These are phyloP conservation scores for Scortum barcoo DNA, from an alignment of 2,113 vertebrate genomes.

Conservation along the genomic window DNA sequence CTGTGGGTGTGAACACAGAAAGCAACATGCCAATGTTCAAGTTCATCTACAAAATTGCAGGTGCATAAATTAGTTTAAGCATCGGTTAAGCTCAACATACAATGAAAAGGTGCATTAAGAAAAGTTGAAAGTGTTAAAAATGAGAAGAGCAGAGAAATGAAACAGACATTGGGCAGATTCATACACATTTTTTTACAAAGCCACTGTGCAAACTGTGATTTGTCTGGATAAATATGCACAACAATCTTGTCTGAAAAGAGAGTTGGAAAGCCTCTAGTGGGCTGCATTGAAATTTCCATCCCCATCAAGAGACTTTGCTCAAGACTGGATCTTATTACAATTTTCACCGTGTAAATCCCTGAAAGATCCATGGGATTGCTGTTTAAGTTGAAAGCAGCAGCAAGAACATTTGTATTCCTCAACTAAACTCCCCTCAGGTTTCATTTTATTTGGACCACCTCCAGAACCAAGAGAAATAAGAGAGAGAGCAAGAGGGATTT, in stretches of 20 bases:
- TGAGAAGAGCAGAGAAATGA: not conserved
- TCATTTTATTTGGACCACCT: constrained; percentile 58
- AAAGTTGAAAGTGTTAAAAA: not conserved
- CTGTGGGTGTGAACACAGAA: not conserved
- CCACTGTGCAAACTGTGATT: not conserved
- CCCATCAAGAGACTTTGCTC: constrained; percentile 34
- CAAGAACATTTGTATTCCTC: constrained; percentile 62
- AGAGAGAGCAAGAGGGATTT: constrained; percentile 19
- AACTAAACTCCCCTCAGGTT: constrained; percentile 45
- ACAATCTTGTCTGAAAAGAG: constrained; percentile 1
- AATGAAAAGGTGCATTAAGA: not conserved
- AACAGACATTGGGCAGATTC: not conserved
- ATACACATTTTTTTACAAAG: not conserved
- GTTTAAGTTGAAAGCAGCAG: constrained; percentile 49
- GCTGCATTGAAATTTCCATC: constrained; percentile 34
- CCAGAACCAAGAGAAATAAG: constrained; percentile 45
- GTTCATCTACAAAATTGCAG: not conserved
- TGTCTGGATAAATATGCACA: constrained; percentile 8
- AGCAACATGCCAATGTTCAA: not conserved
- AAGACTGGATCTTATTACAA: constrained; percentile 61
- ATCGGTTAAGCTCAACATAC: not conserved
- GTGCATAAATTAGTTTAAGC: not conserved
- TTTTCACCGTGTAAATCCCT: constrained; percentile 65
- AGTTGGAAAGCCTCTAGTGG: not conserved
- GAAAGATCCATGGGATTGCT: constrained; percentile 63